These are phyloP conservation scores for Bubo scandiacus DNA, from an alignment of 2,113 vertebrate genomes.

Conservation along the genomic window DNA sequence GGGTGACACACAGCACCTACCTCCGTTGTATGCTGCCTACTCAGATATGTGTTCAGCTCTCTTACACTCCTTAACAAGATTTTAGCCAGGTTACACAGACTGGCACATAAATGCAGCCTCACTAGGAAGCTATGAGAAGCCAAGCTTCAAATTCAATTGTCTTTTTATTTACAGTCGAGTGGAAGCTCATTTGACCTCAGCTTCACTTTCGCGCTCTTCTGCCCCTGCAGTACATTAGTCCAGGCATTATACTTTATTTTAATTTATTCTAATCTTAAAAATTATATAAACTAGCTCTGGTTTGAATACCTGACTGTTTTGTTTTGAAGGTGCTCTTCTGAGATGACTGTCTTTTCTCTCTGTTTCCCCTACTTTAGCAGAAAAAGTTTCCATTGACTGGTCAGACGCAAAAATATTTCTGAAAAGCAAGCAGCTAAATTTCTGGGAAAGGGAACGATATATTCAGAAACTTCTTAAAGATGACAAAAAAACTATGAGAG, in stretches of 20 bases:
- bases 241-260: background rate
- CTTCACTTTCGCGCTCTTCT: fast-evolving
- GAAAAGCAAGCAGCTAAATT: background rate
- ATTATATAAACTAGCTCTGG: background rate
- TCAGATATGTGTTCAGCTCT: background rate
- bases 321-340: background rate
- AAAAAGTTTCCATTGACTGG: background rate
- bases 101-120: background rate
- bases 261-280: background rate
- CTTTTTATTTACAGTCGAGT: background rate
- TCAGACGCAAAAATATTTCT: background rate
- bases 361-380: background rate
- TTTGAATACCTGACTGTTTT: background rate
- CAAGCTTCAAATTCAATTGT: background rate
- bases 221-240: background rate
- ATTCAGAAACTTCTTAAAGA: background rate
- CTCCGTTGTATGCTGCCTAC: fast-evolving
- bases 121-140: background rate
- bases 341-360: background rate
- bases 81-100: background rate
- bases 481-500: background rate
- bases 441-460: background rate
- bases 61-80: background rate
- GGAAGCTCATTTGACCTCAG: background rate
- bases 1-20: background rate